A percentile compares a stretch with the other conserved stretches of the same genome.
Evolutionary conservation across 1,140 invertebrate genomes (phyloP).

Genomic region (Dufourea novaeangliae): DNA sequence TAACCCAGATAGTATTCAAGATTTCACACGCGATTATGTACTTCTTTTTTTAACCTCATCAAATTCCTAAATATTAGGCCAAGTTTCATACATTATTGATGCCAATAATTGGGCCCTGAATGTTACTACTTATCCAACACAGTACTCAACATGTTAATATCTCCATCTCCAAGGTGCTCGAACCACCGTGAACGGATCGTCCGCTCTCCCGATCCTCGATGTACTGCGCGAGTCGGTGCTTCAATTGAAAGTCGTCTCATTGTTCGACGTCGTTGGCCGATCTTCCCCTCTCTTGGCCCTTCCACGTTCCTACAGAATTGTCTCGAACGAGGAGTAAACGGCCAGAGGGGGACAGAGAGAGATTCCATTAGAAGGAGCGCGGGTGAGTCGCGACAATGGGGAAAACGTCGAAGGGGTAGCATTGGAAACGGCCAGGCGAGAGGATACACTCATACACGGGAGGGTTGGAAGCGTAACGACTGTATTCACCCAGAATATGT

Average conservation of each 20-base stretch:
- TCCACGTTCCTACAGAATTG: conserved; percentile 40
- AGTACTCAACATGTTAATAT: not conserved
- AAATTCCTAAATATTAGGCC: too few species aligned
- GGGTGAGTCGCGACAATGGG: conserved; percentile 13
- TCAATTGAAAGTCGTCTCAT: conserved; percentile 54
- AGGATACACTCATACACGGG: conserved; percentile 16
- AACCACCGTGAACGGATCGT: not conserved
- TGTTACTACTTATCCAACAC: too few species aligned
- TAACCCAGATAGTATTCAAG: too few species aligned
- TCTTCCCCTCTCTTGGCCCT: not conserved
- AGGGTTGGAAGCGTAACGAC: conserved; percentile 64
- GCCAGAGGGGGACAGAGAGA: conserved; percentile 20
- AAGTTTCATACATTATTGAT: too few species aligned
- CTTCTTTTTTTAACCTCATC: too few species aligned
- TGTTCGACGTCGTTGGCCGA: conserved; percentile 35
- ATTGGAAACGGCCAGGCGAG: not conserved
- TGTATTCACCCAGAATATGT: conserved; percentile 68
- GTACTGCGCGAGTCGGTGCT: not conserved
- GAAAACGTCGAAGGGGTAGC: conserved; percentile 17
- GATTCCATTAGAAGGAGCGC: conserved; percentile 30
- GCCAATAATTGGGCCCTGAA: too few species aligned
- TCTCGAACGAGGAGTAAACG: conserved; percentile 59
- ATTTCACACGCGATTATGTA: too few species aligned
- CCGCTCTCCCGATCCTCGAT: not conserved
- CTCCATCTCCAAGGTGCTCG: not conserved